Evolutionary conservation across 2,113 vertebrate species (phyloP).

Genomic region (Gasterosteus aculeatus): DNA sequence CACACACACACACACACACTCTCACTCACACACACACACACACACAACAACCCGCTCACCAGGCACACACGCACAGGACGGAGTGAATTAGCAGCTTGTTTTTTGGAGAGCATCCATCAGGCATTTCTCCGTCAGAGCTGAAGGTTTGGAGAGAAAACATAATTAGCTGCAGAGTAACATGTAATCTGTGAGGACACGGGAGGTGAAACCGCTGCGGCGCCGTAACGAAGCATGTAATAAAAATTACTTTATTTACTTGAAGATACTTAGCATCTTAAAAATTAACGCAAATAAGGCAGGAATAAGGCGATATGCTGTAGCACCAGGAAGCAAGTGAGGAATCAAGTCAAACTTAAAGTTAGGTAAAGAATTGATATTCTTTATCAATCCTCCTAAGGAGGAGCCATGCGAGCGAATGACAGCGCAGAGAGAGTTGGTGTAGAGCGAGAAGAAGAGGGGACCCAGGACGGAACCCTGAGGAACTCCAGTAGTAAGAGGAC

Average conservation of each 20-base stretch:
- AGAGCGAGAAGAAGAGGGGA: too few relatives aligned
- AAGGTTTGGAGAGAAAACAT: conserved; percentile 43
- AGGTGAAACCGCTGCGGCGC: neutral
- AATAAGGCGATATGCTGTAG: too few relatives aligned
- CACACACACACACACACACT: conserved; percentile 6
- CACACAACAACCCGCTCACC: conserved; percentile 13
- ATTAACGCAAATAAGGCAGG: too few relatives aligned
- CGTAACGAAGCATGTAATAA: neutral
- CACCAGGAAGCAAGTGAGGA: too few relatives aligned
- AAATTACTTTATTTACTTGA: neutral
- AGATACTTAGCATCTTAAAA: too few relatives aligned
- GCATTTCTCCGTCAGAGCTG: conserved; percentile 17
- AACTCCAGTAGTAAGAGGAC: too few relatives aligned
- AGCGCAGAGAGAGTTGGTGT: too few relatives aligned
- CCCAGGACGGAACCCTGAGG: too few relatives aligned
- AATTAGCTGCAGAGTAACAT: conserved; percentile 23
- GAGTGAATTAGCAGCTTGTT: conserved; percentile 21
- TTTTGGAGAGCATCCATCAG: conserved; percentile 47
- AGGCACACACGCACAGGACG: conserved; percentile 3
- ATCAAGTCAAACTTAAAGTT: too few relatives aligned
- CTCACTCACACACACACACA: conserved; percentile 7
- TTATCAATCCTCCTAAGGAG: too few relatives aligned
- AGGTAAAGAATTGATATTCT: too few relatives aligned
- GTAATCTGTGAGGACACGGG: conserved; percentile 26
- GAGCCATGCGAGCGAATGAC: too few relatives aligned